A percentile compares a stretch with the other conserved stretches of the same genome.
These are phyloP conservation scores for Sebastes goodei DNA, from an alignment of 2,797 vertebrate genomes.

Conservation along the genomic window DNA sequence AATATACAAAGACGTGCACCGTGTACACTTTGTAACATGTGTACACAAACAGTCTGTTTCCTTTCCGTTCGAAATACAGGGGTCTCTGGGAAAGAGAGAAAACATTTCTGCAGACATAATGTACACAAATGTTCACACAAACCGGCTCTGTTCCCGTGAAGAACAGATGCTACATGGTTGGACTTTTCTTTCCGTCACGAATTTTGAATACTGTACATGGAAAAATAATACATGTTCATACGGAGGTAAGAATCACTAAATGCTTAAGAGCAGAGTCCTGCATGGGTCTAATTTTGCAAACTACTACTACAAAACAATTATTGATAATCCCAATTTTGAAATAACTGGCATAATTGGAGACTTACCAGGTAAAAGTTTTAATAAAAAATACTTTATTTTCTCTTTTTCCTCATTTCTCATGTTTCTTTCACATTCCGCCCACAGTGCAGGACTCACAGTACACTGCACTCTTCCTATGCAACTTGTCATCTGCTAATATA, in stretches of 20 bases:
- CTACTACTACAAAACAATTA: no score
- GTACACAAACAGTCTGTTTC: slow-evolving; percentile 66
- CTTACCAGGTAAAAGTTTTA: no score
- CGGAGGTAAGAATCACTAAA: not conserved
- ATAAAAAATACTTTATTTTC: no score
- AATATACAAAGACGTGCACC: slow-evolving; percentile 69
- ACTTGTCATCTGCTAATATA: not conserved
- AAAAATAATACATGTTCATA: slow-evolving; percentile 19
- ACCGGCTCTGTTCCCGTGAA: slow-evolving; percentile 55
- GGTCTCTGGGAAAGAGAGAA: slow-evolving; percentile 36
- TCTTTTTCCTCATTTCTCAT: no score
- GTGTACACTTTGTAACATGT: slow-evolving; percentile 32
- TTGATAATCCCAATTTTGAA: no score
- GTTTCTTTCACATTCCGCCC: no score
- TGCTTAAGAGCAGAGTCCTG: not conserved
- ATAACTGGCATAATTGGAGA: no score
- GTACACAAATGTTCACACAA: slow-evolving; percentile 69
- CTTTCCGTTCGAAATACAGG: slow-evolving; percentile 39
- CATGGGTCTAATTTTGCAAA: no score
- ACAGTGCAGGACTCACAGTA: no score
- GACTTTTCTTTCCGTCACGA: slow-evolving; percentile 30
- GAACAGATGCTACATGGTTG: slow-evolving; percentile 16
- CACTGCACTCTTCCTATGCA: no score
- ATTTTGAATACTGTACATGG: slow-evolving; percentile 30
- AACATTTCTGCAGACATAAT: slow-evolving; percentile 70